A percentile compares a stretch with the other conserved stretches of the same genome.
Conservation (phyloP, 2,888 invertebrate genomes). For the Cosmopolites sordidus region DNA sequence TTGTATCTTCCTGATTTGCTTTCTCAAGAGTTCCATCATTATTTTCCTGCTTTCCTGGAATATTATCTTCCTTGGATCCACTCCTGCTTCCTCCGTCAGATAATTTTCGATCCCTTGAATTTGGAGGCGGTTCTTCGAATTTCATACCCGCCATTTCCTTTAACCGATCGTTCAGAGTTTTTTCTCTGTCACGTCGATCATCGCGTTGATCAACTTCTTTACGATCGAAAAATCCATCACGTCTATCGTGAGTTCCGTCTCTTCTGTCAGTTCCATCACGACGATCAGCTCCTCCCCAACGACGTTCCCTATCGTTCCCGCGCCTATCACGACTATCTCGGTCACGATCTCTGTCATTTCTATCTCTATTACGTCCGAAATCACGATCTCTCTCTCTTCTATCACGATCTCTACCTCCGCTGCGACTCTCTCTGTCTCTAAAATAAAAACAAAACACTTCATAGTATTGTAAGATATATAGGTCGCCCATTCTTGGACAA, state of each 20-base stretch:
- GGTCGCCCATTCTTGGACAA: too few relatives aligned
- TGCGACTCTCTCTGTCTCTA: neutral
- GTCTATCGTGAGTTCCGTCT: slow-evolving; percentile 26
- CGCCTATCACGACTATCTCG: slow-evolving; percentile 34
- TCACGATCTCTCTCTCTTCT: slow-evolving; percentile 30
- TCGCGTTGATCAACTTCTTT: slow-evolving; percentile 10
- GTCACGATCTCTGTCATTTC: slow-evolving; percentile 32
- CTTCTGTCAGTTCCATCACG: slow-evolving; percentile 7
- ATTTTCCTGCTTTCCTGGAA: neutral
- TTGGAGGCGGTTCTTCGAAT: slow-evolving; percentile 18
- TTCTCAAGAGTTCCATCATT: slow-evolving; percentile 2
- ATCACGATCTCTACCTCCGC: slow-evolving; percentile 31
- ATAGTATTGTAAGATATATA: too few relatives aligned
- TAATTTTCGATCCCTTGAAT: slow-evolving; percentile 24
- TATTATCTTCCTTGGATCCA: slow-evolving; percentile 1
- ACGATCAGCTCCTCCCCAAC: slow-evolving; percentile 28
- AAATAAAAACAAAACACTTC: too few relatives aligned
- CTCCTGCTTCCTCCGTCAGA: slow-evolving; percentile 18
- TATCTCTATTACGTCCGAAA: slow-evolving; percentile 36
- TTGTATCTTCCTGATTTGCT: neutral
- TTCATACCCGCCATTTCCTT: slow-evolving; percentile 41
- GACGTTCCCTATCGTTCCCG: slow-evolving; percentile 26
- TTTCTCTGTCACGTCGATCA: slow-evolving; percentile 38
- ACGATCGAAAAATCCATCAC: slow-evolving; percentile 3
- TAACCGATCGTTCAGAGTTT: slow-evolving; percentile 39